phyloP scores from a whole-genome alignment of 2,797 vertebrate species.

The Ibycter americanus region DNA sequence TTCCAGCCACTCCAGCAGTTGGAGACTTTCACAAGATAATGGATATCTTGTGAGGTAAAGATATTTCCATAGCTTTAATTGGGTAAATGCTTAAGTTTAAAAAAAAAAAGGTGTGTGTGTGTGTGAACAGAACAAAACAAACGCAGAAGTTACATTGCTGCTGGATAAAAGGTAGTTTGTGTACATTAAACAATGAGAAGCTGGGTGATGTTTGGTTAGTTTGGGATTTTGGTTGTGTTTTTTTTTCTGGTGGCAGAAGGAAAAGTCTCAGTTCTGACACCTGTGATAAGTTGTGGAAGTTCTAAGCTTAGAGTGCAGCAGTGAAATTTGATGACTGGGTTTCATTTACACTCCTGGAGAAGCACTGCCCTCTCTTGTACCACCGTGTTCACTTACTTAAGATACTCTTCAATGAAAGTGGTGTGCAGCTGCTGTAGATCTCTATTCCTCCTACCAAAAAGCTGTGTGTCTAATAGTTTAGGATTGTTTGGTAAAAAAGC shows the following conservation, averaged over 20 bases:
- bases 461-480: not conserved
- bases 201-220: not conserved
- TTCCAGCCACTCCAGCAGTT: not conserved
- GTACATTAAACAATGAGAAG: not conserved
- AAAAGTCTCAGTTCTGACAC: not conserved
- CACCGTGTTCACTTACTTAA: not conserved
- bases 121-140: not conserved
- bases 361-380: not conserved
- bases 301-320: not conserved
- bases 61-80: not conserved
- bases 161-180: not conserved
- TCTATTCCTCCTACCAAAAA: not conserved
- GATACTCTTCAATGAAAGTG: not conserved
- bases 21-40: not conserved
- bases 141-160: not conserved
- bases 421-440: not conserved
- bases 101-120: not conserved
- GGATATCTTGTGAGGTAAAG: not conserved
- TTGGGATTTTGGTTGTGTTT: not conserved
- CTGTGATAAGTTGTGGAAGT: not conserved
- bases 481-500: not conserved
- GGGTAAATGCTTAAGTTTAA: not conserved
- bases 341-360: not conserved
- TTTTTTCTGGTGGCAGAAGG: not conserved
- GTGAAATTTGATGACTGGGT: conserved; percentile 2